Evolutionary conservation across 2,797 vertebrate genomes (phyloP), one percentile per base, ranked within the genome.

Genomic region (Enteromius afrohamiltoni): DNA sequence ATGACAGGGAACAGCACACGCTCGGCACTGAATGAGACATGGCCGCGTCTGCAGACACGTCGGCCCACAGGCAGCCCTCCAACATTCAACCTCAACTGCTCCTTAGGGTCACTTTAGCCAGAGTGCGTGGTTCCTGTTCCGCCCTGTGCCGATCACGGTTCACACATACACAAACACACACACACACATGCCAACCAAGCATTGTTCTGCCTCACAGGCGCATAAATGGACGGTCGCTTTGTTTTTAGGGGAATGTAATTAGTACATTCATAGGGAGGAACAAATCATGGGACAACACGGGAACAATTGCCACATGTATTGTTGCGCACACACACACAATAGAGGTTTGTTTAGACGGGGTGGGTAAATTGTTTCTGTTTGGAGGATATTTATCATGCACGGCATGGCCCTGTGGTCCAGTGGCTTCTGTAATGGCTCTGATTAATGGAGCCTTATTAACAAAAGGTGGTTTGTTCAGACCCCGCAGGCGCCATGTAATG

Each of bases 391-490:
- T 93, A 91, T 95, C 92, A 93, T 88, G 80, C 47, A 7, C 10
- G 74, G 85, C 86, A 88, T 87, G 80, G 85, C 86, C 88, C 67
- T 86, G 55, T 88, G 85, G 87, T 91, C 88, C 87, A 65, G 53
- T 85, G 89, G 90, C 93, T 94, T 94, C 92, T 83, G 90, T 93
- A 94, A 92, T 91, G 88, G 89, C 88, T 81, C 92, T 94, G 93
- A 95, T 95, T 94, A 93, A 94, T 94, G 93, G 89, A 82, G 74
- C 85, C 86, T 90, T 93, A 95, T 95, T 95, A 94, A 94, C 93
- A 94, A 92, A 92, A 93, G 92, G 91, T 87, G 91, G 91, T 91
- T 91, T 94, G 92, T 94, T 86, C 75, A 42, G 89, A 81, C 91
- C 93, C 93, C 26, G 88, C 88, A 91, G 93, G 89, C 88, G 87